phyloP scores from a whole-genome alignment of 2,797 vertebrate species.

The Eleutherodactylus coqui region DNA sequence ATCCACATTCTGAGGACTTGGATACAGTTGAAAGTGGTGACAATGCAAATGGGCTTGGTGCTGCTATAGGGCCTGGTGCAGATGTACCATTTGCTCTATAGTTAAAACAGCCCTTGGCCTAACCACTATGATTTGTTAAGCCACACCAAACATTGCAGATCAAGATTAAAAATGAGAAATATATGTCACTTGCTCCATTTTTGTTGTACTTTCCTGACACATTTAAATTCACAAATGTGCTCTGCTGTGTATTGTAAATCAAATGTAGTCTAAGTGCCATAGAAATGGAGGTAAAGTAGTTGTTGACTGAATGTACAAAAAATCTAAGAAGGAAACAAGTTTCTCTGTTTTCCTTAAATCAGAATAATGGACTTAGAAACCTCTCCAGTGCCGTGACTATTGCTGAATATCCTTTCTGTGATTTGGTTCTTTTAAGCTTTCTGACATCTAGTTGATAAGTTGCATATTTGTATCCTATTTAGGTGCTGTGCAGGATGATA shows the following conservation, averaged over 20 bases:
- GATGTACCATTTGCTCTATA: no score
- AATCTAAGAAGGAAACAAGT: not conserved
- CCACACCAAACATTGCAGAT: no score
- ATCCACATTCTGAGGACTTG: no score
- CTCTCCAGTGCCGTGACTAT: not conserved
- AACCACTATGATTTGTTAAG: no score
- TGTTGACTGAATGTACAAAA: not conserved
- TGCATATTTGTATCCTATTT: not conserved
- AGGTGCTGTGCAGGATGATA: not conserved
- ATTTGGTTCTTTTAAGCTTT: slow-evolving; percentile 33
- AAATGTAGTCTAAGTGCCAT: not conserved
- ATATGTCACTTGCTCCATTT: no score
- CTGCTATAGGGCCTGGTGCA: no score
- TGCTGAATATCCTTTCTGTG: slow-evolving; percentile 11
- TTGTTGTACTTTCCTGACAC: no score
- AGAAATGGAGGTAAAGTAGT: not conserved
- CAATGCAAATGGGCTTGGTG: no score
- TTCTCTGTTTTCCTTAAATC: not conserved
- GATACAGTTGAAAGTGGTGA: no score
- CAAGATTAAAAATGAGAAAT: no score
- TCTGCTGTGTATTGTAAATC: not conserved
- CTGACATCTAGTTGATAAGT: slow-evolving; percentile 24
- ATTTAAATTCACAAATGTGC: not conserved
- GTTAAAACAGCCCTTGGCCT: no score
- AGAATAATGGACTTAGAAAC: not conserved